phyloP scores from a whole-genome alignment of 2,113 vertebrate species.

The Semnopithecus entellus region DNA sequence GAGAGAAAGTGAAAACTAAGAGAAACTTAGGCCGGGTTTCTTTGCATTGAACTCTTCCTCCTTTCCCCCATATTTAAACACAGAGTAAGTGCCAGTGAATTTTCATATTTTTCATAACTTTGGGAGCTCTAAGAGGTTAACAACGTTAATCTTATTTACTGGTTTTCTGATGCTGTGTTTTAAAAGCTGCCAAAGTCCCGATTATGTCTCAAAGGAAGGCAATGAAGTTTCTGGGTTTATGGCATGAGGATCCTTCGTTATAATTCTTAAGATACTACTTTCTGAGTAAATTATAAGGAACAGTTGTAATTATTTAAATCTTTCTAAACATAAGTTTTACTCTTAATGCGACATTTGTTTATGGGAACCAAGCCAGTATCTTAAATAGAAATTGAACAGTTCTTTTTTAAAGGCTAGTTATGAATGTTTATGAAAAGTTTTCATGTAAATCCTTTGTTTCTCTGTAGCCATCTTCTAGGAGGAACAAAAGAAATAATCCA shows the following conservation, averaged over 20 bases:
- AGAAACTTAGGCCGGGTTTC: neutral
- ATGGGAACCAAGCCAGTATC: slow-evolving; percentile 30
- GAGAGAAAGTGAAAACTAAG: neutral
- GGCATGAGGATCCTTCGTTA: neutral
- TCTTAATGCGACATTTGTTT: slow-evolving; percentile 58
- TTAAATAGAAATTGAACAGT: neutral
- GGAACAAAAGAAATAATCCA: neutral
- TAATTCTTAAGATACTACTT: slow-evolving; percentile 11
- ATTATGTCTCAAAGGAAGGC: slow-evolving; percentile 35
- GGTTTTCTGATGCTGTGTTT: slow-evolving; percentile 52
- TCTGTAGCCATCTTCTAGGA: neutral
- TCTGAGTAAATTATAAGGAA: neutral
- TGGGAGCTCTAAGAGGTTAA: slow-evolving; percentile 4
- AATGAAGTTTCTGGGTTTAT: neutral
- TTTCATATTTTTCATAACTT: neutral
- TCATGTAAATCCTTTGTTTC: slow-evolving; percentile 42
- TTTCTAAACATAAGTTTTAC: slow-evolving; percentile 62
- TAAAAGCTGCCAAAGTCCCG: slow-evolving; percentile 54
- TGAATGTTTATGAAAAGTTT: slow-evolving; percentile 58
- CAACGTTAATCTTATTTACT: slow-evolving; percentile 49
- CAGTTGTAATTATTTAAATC: neutral
- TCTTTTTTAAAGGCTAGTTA: slow-evolving; percentile 33
- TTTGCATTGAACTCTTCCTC: neutral
- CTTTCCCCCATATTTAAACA: neutral
- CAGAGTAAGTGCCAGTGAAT: neutral